A percentile compares a stretch with the other conserved stretches of the same genome.
Conservation (phyloP, 2,888 invertebrate species). For the Ecliptopera silaceata region DNA sequence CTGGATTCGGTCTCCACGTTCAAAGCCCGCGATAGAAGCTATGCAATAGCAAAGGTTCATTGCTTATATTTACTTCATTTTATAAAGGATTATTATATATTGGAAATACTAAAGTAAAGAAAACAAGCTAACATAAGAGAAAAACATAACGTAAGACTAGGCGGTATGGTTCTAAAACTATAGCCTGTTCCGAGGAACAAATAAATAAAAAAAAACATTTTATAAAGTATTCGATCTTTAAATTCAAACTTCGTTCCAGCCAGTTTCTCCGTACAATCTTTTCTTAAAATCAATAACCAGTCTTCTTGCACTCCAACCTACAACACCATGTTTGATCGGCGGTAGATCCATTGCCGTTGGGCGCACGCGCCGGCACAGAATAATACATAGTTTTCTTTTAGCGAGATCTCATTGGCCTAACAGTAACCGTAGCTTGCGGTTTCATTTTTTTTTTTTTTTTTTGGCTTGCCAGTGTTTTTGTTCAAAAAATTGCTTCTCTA, state of each 20-base stretch:
- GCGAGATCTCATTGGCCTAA: neutral
- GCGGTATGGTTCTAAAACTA: too few relatives aligned
- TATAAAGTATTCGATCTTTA: neutral
- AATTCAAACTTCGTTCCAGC: neutral
- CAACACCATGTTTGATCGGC: conserved; percentile 13
- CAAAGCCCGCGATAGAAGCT: too few relatives aligned
- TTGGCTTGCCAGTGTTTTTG: conserved; percentile 1
- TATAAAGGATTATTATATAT: too few relatives aligned
- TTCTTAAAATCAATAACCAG: conserved; percentile 7
- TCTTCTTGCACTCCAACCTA: conserved; percentile 8
- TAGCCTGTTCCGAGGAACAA: too few relatives aligned
- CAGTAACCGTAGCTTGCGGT: conserved; percentile 14
- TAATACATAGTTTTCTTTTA: neutral
- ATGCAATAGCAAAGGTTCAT: too few relatives aligned
- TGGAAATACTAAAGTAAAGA: too few relatives aligned
- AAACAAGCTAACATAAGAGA: too few relatives aligned
- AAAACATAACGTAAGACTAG: too few relatives aligned
- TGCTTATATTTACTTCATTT: too few relatives aligned
- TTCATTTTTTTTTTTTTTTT: conserved; percentile 1
- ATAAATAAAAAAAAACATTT: too few relatives aligned
- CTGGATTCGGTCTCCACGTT: too few relatives aligned
- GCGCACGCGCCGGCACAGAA: conserved; percentile 16
- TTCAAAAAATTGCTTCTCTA: too few relatives aligned
- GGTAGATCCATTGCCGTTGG: conserved; percentile 12
- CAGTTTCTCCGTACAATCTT: neutral